Percentiles rank a stretch among this genome's conserved stretches.
Evolutionary conservation across 2,113 vertebrate species (phyloP).

Genomic region (Polypterus bichir): DNA sequence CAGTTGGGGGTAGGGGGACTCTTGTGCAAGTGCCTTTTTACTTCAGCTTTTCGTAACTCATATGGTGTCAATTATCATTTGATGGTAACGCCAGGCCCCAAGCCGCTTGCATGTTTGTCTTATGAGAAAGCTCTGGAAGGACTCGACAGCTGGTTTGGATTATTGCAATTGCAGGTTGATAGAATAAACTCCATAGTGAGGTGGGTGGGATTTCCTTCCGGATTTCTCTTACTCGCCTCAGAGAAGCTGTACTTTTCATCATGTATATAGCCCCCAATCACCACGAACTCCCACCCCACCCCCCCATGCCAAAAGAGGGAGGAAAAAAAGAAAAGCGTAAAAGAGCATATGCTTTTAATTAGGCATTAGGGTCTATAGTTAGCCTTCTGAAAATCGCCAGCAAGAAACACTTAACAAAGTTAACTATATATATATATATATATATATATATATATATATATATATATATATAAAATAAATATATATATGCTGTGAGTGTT

Average conservation of each 20-base stretch:
- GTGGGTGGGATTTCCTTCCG: constrained; percentile 93
- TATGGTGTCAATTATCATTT: constrained; percentile 80
- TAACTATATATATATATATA: no score
- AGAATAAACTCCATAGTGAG: constrained; percentile 71
- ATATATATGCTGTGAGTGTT: no score
- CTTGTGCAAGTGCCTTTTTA: constrained; percentile 37
- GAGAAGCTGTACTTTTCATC: constrained; percentile 55
- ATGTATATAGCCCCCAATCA: constrained; percentile 28
- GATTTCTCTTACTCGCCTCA: constrained; percentile 35
- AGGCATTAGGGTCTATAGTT: constrained; percentile 58
- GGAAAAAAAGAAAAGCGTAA: constrained; percentile 22
- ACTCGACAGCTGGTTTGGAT: constrained; percentile 78
- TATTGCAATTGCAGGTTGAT: constrained; percentile 83
- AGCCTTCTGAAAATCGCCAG: constrained; percentile 50
- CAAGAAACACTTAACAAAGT: constrained; percentile 24
- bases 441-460: no score
- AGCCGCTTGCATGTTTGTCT: constrained; percentile 59
- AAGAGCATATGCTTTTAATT: constrained; percentile 58
- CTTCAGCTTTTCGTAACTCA: constrained; percentile 41
- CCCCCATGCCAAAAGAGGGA: constrained; percentile 14
- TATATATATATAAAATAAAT: no score
- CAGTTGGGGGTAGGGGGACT: constrained; percentile 20
- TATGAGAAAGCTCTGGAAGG: constrained; percentile 66
- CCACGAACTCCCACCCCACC: constrained; percentile 17
- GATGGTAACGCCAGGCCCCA: constrained; percentile 63